Conservation (phyloP, 2,888 invertebrate species). For the Sarcophaga carnaria region DNA sequence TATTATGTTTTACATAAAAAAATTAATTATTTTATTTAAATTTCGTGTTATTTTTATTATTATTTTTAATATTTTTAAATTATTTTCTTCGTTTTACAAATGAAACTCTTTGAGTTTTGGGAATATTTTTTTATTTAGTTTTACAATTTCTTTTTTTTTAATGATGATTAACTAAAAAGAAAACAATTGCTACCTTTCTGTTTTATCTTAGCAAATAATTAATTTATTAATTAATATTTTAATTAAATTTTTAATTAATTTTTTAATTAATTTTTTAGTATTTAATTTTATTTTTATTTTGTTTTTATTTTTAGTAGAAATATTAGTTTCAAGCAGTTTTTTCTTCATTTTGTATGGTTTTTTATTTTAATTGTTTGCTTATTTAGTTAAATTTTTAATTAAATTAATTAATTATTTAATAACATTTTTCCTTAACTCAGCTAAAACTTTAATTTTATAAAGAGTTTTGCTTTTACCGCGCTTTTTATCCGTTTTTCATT, state of each 20-base stretch:
- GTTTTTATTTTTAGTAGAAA: neutral
- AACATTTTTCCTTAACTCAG: slow-evolving; percentile 11
- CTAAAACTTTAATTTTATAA: slow-evolving; percentile 19
- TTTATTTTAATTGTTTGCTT: slow-evolving; percentile 37
- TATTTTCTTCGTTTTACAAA: slow-evolving; percentile 75
- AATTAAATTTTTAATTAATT: neutral
- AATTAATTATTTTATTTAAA: slow-evolving; percentile 54
- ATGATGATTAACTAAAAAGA: slow-evolving; percentile 1
- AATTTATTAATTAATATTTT: too few species aligned
- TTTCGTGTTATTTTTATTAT: neutral
- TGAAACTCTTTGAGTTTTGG: slow-evolving; percentile 76
- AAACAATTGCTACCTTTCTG: slow-evolving; percentile 32
- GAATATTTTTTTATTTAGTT: slow-evolving; percentile 30
- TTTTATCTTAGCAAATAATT: neutral
- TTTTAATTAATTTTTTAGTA: slow-evolving; percentile 10
- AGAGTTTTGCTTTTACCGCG: slow-evolving; percentile 69
- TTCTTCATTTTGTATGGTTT: slow-evolving; percentile 14
- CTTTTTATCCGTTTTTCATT: slow-evolving; percentile 40
- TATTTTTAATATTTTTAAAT: slow-evolving; percentile 26
- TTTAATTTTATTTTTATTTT: slow-evolving; percentile 41
- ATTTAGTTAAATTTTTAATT: slow-evolving; percentile 43
- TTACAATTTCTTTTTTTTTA: neutral
- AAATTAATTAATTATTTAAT: slow-evolving; percentile 43
- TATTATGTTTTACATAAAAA: slow-evolving; percentile 45
- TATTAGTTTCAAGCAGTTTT: slow-evolving; percentile 42